phyloP scores from a whole-genome alignment of 1,140 invertebrate species.

The Leptoteleia sp. region DNA sequence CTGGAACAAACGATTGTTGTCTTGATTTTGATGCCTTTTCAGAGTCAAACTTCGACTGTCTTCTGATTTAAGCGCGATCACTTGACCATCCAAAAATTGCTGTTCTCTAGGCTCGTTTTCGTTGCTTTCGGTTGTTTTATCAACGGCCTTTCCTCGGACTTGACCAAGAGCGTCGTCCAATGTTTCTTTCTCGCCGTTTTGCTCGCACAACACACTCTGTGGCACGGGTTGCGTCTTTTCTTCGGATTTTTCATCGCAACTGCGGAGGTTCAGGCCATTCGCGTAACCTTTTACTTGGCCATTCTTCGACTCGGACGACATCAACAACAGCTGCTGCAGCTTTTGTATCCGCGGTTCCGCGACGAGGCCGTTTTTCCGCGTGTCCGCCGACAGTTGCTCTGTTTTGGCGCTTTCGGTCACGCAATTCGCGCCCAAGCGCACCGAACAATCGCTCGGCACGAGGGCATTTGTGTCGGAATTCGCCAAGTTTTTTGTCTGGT shows the following conservation, averaged over 20 bases:
- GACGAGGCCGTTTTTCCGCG: slow-evolving; percentile 18
- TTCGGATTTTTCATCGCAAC: slow-evolving; percentile 21
- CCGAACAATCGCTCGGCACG: slow-evolving; percentile 6
- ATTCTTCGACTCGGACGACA: slow-evolving; percentile 22
- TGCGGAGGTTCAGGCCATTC: slow-evolving; percentile 22
- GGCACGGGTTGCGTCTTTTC: slow-evolving; percentile 9
- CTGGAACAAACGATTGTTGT: too few species aligned
- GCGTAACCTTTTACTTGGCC: slow-evolving; percentile 20
- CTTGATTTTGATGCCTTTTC: too few species aligned
- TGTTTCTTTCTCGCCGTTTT: slow-evolving; percentile 30
- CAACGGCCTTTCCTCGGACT: not conserved
- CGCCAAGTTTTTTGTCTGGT: slow-evolving; percentile 29
- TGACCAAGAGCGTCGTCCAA: not conserved
- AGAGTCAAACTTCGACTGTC: too few species aligned
- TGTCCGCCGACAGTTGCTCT: not conserved
- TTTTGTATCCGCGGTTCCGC: slow-evolving; percentile 28
- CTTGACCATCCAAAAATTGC: slow-evolving; percentile 20
- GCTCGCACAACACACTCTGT: slow-evolving; percentile 39
- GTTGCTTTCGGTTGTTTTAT: slow-evolving; percentile 2
- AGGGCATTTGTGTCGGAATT: slow-evolving; percentile 3
- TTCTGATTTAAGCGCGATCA: too few species aligned
- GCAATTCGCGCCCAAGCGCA: slow-evolving; percentile 2
- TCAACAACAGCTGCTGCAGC: slow-evolving; percentile 29
- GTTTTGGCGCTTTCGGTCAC: slow-evolving; percentile 1
- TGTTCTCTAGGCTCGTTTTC: slow-evolving; percentile 34